Percentiles rank a stretch among this genome's conserved stretches.
These are phyloP conservation scores for Ophioninae sp. DNA, from an alignment of 2,888 invertebrate species.

Conservation along the genomic window DNA sequence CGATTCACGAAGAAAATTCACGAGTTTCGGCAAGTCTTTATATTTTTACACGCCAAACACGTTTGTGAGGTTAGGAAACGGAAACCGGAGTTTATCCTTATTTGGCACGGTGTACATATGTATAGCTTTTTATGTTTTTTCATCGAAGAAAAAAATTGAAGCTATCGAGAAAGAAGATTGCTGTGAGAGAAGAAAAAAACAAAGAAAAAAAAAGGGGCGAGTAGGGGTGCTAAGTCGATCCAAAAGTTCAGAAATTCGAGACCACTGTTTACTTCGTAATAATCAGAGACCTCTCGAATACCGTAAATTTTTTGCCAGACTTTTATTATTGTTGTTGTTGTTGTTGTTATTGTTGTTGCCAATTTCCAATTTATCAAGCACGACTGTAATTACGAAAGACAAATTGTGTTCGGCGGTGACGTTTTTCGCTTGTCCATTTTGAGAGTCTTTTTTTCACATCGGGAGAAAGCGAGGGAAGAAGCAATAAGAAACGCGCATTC, in stretches of 20 bases:
- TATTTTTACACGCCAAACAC: background rate
- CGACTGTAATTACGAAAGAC: constrained; percentile 46
- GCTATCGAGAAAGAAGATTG: background rate
- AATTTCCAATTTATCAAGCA: constrained; percentile 47
- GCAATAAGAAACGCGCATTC: background rate
- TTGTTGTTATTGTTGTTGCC: constrained; percentile 58
- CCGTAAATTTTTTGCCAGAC: constrained; percentile 59
- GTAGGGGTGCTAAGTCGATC: constrained; percentile 61
- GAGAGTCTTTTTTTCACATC: background rate
- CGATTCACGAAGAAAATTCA: background rate
- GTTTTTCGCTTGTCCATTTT: constrained; percentile 11
- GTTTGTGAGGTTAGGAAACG: background rate
- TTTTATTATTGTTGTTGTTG: constrained; percentile 62
- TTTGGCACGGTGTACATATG: too few relatives aligned
- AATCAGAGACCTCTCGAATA: constrained; percentile 37
- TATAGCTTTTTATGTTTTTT: background rate
- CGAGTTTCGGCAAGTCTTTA: background rate
- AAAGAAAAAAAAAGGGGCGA: constrained; percentile 39
- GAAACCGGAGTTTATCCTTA: background rate
- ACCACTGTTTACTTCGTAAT: constrained; percentile 45
- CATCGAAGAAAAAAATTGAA: background rate
- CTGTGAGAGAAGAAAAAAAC: background rate
- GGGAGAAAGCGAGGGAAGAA: background rate
- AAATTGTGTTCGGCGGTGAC: constrained; percentile 37
- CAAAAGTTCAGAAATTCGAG: constrained; percentile 30